phyloP scores from a whole-genome alignment of 2,113 vertebrate species.

The Mus pahari region DNA sequence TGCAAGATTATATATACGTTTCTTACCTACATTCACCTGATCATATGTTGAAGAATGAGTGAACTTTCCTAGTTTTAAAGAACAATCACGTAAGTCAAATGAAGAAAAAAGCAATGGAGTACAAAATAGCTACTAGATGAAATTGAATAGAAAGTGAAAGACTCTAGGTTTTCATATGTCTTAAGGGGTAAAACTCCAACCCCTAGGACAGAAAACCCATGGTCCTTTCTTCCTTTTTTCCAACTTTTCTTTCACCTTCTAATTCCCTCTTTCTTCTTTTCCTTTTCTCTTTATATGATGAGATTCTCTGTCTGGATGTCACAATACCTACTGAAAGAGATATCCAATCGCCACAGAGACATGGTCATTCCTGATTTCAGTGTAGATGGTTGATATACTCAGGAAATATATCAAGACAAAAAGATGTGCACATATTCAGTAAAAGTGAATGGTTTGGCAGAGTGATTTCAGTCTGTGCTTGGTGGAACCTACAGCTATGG shows the following conservation, averaged over 20 bases:
- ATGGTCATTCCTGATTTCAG: no score
- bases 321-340: slow-evolving; percentile 73
- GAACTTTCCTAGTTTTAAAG: slow-evolving; percentile 74
- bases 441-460: not conserved
- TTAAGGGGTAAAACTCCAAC: slow-evolving; percentile 28
- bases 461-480: not conserved
- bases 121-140: slow-evolving; percentile 30
- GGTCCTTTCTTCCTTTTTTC: not conserved
- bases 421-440: not conserved
- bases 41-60: slow-evolving; percentile 75
- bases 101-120: slow-evolving; percentile 55
- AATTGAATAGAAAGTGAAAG: slow-evolving; percentile 47
- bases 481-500: not conserved
- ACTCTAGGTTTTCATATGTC: slow-evolving; percentile 64
- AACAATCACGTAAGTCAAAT: slow-evolving; percentile 69
- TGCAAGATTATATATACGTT: slow-evolving; percentile 59
- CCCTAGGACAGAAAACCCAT: not conserved
- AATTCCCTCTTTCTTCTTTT: not conserved
- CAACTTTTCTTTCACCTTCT: not conserved
- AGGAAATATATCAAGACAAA: not conserved
- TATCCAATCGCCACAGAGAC: slow-evolving; percentile 54
- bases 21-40: slow-evolving; percentile 62
- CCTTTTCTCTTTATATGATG: not conserved
- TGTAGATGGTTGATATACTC: not conserved
- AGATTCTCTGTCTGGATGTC: slow-evolving; percentile 52